Evolutionary conservation across 2,888 invertebrate genomes (phyloP).

Genomic region (Dolichopus griseipennis): DNA sequence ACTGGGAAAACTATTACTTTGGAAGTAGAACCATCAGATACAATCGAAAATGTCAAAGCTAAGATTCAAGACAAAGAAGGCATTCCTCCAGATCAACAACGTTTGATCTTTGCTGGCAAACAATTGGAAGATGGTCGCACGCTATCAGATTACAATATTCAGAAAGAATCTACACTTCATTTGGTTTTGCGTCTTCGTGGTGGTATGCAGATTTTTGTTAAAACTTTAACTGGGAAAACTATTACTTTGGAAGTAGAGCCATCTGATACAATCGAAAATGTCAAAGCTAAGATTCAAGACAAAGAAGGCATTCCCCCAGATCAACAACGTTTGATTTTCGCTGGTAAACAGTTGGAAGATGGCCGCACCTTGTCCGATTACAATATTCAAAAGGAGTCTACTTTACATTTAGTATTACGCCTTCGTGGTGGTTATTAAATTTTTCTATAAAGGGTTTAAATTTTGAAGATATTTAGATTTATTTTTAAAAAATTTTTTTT

Average conservation of each 20-base stretch:
- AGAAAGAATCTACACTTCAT: constrained; percentile 18
- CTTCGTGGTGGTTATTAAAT: constrained; percentile 30
- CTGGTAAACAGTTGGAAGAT: constrained; percentile 19
- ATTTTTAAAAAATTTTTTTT: too few species aligned
- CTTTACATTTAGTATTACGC: constrained; percentile 31
- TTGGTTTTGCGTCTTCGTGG: constrained; percentile 19
- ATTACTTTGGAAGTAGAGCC: constrained; percentile 19
- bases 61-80: constrained; percentile 19
- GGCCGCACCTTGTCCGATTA: constrained; percentile 32
- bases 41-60: constrained; percentile 19
- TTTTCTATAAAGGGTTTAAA: constrained; percentile 18
- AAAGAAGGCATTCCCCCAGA: constrained; percentile 20
- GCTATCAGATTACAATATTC: constrained; percentile 19
- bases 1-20: constrained; percentile 19
- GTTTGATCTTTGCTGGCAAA: constrained; percentile 19
- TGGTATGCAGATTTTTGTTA: constrained; percentile 20
- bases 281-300: constrained; percentile 19
- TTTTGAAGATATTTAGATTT: too few species aligned
- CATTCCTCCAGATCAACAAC: constrained; percentile 19
- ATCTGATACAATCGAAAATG: constrained; percentile 19
- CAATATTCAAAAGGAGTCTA: constrained; percentile 33
- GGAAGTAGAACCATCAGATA: constrained; percentile 18
- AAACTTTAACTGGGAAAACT: constrained; percentile 18
- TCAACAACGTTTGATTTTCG: constrained; percentile 20
- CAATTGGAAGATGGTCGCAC: constrained; percentile 19